A percentile compares a stretch with the other conserved stretches of the same genome.
phyloP scores from a whole-genome alignment of 2,797 vertebrate species.

The Gallirallus australis region DNA sequence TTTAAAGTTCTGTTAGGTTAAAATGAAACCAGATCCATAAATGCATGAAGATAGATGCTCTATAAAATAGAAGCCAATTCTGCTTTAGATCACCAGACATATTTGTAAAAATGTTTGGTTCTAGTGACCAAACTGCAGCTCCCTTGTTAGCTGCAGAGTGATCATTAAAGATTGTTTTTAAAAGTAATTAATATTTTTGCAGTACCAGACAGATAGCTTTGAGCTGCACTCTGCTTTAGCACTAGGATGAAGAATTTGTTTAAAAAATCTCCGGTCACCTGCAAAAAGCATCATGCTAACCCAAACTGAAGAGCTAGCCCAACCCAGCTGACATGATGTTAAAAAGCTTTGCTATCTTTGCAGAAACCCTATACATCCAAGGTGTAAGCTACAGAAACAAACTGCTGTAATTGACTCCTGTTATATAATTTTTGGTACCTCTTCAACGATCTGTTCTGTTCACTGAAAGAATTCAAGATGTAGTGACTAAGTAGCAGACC shows the following conservation, averaged over 20 bases:
- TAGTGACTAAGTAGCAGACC: background rate
- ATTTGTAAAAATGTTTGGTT: background rate
- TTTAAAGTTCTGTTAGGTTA: background rate
- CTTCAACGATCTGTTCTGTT: background rate
- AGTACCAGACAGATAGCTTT: background rate
- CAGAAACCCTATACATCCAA: background rate
- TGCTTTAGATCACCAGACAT: background rate
- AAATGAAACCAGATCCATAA: slow-evolving; percentile 1
- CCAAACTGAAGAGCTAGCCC: background rate
- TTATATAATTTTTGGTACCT: background rate
- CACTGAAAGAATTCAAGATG: background rate
- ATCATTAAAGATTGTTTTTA: background rate
- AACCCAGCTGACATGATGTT: background rate
- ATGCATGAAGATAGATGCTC: background rate
- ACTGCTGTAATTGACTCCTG: background rate
- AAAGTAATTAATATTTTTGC: background rate
- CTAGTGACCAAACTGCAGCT: background rate
- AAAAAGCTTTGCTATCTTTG: background rate
- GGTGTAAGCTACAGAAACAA: background rate
- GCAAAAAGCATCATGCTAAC: background rate
- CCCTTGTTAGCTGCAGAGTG: background rate
- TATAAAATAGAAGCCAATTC: background rate
- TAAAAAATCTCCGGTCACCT: background rate
- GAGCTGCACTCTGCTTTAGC: background rate
- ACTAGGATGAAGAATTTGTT: background rate